A percentile compares a stretch with the other conserved stretches of the same genome.
These are phyloP conservation scores for Synodontis membranacea DNA, from an alignment of 2,113 vertebrate species.

Conservation along the genomic window DNA sequence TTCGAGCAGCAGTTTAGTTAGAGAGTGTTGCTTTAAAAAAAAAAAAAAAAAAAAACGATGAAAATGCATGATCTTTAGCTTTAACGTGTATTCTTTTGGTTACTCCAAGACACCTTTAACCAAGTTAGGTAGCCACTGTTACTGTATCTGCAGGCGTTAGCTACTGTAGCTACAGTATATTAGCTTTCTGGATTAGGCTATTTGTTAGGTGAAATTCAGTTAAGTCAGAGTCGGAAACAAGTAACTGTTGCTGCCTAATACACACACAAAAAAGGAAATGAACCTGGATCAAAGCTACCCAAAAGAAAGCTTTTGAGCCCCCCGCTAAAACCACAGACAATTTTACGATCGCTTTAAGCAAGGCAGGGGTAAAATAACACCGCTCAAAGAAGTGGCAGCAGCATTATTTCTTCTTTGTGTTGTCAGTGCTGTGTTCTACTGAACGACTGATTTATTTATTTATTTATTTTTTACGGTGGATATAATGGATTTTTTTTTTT, in stretches of 20 bases:
- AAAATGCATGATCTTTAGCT: background rate
- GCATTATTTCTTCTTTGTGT: background rate
- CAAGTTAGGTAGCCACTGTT: background rate
- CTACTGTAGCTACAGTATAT: too few relatives aligned
- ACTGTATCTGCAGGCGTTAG: background rate
- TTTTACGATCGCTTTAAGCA: background rate
- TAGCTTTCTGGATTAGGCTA: too few relatives aligned
- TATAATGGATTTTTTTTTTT: background rate
- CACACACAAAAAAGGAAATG: background rate
- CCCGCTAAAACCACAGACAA: background rate
- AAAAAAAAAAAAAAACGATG: too few relatives aligned
- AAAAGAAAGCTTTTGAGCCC: background rate
- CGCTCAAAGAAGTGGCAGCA: background rate
- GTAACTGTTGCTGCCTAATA: background rate
- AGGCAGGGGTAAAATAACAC: background rate
- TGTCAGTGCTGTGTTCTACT: background rate
- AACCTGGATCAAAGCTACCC: background rate
- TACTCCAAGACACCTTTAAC: background rate
- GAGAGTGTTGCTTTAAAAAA: too few relatives aligned
- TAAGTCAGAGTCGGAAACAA: background rate
- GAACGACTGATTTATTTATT: slow-evolving; percentile 19
- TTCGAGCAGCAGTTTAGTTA: too few relatives aligned
- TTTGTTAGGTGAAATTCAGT: too few relatives aligned
- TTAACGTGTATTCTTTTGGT: background rate
- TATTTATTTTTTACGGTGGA: slow-evolving; percentile 3